Evolutionary conservation across 2,797 vertebrate genomes (phyloP), one percentile per base, ranked within the genome.

Genomic region (Labroides dimidiatus): DNA sequence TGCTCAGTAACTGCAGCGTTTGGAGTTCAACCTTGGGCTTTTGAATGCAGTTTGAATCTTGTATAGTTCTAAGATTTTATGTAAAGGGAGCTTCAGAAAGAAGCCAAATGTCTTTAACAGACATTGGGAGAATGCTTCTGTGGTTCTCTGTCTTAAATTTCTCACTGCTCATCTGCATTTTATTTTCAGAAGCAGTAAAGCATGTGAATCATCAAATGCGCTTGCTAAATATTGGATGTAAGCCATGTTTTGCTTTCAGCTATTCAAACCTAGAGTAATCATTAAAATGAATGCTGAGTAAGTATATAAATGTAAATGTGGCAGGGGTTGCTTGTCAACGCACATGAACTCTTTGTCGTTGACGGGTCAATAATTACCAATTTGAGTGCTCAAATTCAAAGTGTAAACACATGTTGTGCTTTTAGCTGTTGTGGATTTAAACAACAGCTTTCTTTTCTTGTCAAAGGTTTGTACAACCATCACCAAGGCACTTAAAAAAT

Each of bases 401-500:
- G 42, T 64, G 67, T 63, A 51, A 84, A 71, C 50, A 76, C 42
- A 78, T 60, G 69, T 76, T 72, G 42, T 60, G 53, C 58, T 54
- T 75, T 85, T 53, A 70, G 52, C 57, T 53, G 45, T 43, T 42
- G 45, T 50, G 45, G 67, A 76, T 71, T 81, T 77, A 81, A 78
- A 80, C 80, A 78, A 49, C 64, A 56, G 51, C 36, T 72, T 70
- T 70, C 59, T 67, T 80, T 64, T 71, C 59, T 80, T 84, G 76
- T 90, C 86, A 86, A 67, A 84, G 63, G 57, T 86, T 87, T 80
- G 78, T 69, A 64, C 83, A 81, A 72, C 86, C 79, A 80, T 84
- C 77, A 89, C 71, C 16, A 58, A 78, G 75, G 63, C 84, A 89
- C 87, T 91, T 91, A 87, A 86, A 88, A 87, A 84, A 89, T 88